Base-by-base conservation (phyloP, 2,888 invertebrate genomes). In the Barypeithes pellucidus region DNA sequence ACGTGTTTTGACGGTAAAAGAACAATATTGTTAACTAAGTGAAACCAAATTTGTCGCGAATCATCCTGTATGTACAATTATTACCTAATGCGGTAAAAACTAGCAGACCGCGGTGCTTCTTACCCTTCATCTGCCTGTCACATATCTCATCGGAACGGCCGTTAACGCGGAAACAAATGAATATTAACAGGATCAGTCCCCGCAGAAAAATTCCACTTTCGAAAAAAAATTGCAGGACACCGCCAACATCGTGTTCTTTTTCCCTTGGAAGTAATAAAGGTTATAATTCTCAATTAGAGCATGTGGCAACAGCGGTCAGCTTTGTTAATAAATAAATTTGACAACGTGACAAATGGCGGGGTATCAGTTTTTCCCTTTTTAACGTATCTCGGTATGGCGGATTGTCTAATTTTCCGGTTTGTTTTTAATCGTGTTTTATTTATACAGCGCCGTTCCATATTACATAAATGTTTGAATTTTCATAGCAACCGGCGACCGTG, bases 251-350 rank as follows among this genome's bases (percentile, higher is more conserved):
- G 69, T 74, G 73, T 74, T 74, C 73, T 74, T 74, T 74, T 74
- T 74, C 73, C 73, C 73, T 74, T 60, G 73, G 22, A 74, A 70
- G 73, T 74, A 74, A 74, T 74, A 74, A 74, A 70, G 70, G 73
- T 50, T 66, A 70, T 74, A 74, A 74, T 62, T 74, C 73, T 70
- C 73, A 74, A 74, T 74, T 74, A 74, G 73, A 39, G 73, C 29
- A 70, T 52, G 66, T 74, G 73, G 73, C 69, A 69, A 60, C 70
- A 62, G 69, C 70, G 73, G 73, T 70, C 73, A 74, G 62, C 33
- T 65, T 74, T 74, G 73, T 74, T 74, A 74, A 74, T 74, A 74
- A 74, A 74, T 74, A 74, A 74, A 74, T 74, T 74, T 74, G 73
- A 74, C 73, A 63, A 36, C 43, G 22, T 73, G 73, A 73, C 69